Conservation (phyloP, 1,140 invertebrate species). For the Dendrolimus punctatus region DNA sequence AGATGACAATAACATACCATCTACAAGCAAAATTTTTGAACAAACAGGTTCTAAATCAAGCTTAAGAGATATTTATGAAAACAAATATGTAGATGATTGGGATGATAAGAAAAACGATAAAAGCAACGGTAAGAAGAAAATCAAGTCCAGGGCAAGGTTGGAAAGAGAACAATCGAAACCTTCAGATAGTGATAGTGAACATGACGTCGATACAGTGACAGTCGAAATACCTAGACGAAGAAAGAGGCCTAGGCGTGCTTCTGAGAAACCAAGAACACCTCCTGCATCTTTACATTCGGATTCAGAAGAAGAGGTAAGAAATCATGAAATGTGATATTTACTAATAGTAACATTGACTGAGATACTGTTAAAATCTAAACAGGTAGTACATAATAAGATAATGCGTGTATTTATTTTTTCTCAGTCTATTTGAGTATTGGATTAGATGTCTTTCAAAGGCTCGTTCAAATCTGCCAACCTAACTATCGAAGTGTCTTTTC, state of each 20-base stretch:
- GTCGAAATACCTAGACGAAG: conserved; percentile 66
- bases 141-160: conserved; percentile 59
- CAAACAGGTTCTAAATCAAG: conserved; percentile 27
- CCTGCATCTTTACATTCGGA: conserved; percentile 53
- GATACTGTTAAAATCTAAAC: no score
- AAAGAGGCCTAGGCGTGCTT: conserved; percentile 54
- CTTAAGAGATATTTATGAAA: conserved; percentile 41
- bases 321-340: no score
- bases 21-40: conserved; percentile 31
- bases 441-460: no score
- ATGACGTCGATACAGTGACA: conserved; percentile 64
- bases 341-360: no score
- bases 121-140: conserved; percentile 48
- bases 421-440: no score
- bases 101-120: conserved; percentile 47
- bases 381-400: no score
- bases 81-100: conserved; percentile 51
- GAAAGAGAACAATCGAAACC: conserved; percentile 69
- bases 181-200: conserved; percentile 66
- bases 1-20: conserved; percentile 16
- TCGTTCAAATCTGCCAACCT: no score
- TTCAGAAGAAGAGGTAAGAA: conserved; percentile 56
- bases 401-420: no score
- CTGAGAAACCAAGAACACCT: conserved; percentile 60
- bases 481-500: no score